These are phyloP conservation scores for Drosophila paranaensis DNA, from an alignment of 2,888 invertebrate species.

Conservation along the genomic window DNA sequence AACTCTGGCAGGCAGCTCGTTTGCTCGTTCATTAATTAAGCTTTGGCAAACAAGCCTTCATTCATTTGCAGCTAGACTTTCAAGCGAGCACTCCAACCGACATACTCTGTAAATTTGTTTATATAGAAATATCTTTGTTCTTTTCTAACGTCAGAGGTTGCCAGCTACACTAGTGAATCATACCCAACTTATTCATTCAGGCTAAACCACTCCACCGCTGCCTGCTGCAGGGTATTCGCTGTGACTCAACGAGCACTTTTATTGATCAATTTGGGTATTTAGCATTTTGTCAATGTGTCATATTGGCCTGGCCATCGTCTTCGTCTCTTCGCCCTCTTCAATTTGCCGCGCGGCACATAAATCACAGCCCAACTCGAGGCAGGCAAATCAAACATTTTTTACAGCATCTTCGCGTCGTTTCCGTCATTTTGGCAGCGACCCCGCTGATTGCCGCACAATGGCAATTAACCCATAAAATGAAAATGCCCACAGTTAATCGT, in stretches of 20 bases:
- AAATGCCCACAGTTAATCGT: constrained; percentile 70
- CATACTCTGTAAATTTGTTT: constrained; percentile 23
- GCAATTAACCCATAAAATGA: constrained; percentile 77
- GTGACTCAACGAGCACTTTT: constrained; percentile 40
- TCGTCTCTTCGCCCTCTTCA: constrained; percentile 31
- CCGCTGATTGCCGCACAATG: constrained; percentile 75
- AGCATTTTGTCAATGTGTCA: constrained; percentile 69
- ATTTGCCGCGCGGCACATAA: constrained; percentile 58
- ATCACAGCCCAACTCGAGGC: constrained; percentile 44
- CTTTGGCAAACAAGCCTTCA: constrained; percentile 39
- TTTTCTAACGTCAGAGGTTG: no score
- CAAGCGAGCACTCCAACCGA: background rate
- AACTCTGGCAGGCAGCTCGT: constrained; percentile 11
- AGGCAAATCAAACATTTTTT: constrained; percentile 64
- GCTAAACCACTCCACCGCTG: background rate
- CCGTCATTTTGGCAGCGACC: constrained; percentile 16
- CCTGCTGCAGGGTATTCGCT: constrained; percentile 14
- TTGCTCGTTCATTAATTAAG: constrained; percentile 62
- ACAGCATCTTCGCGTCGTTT: constrained; percentile 38
- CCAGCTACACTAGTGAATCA: no score
- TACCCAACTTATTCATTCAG: no score
- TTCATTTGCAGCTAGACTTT: constrained; percentile 6
- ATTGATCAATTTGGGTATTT: constrained; percentile 74
- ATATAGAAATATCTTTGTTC: background rate
- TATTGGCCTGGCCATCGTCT: constrained; percentile 27